phyloP scores from a whole-genome alignment of 2,888 invertebrate genomes.

The Hecatera dysodea region DNA sequence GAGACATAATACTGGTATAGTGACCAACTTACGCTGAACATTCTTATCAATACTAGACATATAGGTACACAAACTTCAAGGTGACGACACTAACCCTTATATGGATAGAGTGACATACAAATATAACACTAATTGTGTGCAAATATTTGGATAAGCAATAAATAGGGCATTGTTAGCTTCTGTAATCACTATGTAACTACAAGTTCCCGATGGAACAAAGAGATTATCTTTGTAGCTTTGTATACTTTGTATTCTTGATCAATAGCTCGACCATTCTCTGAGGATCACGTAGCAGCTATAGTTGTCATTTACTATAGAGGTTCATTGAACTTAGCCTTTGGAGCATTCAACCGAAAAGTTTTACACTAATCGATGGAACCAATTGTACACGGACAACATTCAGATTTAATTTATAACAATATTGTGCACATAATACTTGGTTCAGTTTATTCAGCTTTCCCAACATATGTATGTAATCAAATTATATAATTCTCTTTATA shows the following conservation, averaged over 20 bases:
- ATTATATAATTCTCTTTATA: constrained; percentile 52
- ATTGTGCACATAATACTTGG: background rate
- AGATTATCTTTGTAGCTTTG: background rate
- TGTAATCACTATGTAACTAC: background rate
- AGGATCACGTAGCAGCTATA: background rate
- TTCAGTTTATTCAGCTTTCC: background rate
- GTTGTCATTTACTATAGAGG: constrained; percentile 1
- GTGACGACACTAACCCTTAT: background rate
- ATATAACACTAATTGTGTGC: constrained; percentile 12
- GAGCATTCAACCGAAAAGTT: constrained; percentile 9
- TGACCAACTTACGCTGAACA: constrained; percentile 8
- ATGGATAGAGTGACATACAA: background rate
- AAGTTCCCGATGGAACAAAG: constrained; percentile 5
- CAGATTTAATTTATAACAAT: constrained; percentile 20
- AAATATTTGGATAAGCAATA: constrained; percentile 28
- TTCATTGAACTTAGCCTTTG: constrained; percentile 25
- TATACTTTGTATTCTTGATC: constrained; percentile 5
- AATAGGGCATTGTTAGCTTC: constrained; percentile 3
- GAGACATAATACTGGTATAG: background rate
- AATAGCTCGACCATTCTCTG: background rate
- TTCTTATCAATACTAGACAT: constrained; percentile 6
- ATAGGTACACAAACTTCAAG: background rate
- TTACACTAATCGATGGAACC: background rate
- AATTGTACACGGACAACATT: background rate
- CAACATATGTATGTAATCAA: background rate